Conservation (phyloP, 2,888 invertebrate genomes). For the Amphipyra berbera region DNA sequence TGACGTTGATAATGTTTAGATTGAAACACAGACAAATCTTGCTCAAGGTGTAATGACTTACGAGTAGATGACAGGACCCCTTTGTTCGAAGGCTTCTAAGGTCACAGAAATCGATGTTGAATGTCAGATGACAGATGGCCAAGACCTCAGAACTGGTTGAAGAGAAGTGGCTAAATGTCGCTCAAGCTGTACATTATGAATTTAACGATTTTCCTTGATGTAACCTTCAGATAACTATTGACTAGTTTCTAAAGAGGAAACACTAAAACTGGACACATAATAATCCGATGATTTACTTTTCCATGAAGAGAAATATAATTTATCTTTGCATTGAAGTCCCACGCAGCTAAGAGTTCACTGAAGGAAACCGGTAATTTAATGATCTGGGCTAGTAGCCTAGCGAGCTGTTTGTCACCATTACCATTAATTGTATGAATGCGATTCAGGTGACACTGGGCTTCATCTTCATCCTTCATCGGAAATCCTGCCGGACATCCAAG, state of each 20-base stretch:
- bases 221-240: not conserved
- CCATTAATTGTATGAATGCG: slow-evolving; percentile 13
- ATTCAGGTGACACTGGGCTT: slow-evolving; percentile 5
- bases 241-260: not conserved
- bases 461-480: not conserved
- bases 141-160: too few species aligned
- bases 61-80: too few species aligned
- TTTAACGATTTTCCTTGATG: too few species aligned
- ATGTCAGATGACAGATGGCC: too few species aligned
- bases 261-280: not conserved
- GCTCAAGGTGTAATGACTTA: too few species aligned
- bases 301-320: slow-evolving; percentile 27
- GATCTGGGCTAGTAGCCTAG: slow-evolving; percentile 17
- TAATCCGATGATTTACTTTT: slow-evolving; percentile 22
- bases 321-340: slow-evolving; percentile 32
- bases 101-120: too few species aligned
- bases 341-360: slow-evolving; percentile 49
- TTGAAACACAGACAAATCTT: too few species aligned
- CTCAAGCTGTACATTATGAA: too few species aligned
- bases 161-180: too few species aligned
- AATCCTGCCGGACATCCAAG: too few species aligned
- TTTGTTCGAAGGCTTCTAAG: too few species aligned
- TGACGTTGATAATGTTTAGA: too few species aligned
- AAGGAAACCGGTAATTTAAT: slow-evolving; percentile 51
- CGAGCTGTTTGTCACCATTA: slow-evolving; percentile 21